These are phyloP conservation scores for Naja naja DNA, from an alignment of 2,113 vertebrate species.

Conservation along the genomic window DNA sequence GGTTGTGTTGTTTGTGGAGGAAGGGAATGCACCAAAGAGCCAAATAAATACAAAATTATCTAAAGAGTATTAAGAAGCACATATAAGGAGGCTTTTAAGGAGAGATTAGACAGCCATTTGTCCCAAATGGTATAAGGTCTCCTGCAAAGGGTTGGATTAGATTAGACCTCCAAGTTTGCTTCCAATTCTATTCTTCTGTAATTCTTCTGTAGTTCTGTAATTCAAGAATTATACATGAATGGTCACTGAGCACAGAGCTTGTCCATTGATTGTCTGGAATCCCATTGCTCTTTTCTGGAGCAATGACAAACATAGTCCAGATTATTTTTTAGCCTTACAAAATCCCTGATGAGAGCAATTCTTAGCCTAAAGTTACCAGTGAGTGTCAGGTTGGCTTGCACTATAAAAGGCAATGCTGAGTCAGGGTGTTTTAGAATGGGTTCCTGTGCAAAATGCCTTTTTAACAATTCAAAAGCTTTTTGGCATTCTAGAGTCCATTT, in stretches of 20 bases:
- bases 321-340: not conserved
- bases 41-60: not conserved
- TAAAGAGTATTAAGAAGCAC: not conserved
- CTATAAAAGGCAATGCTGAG: too few relatives aligned
- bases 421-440: too few relatives aligned
- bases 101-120: too few relatives aligned
- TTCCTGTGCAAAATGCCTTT: too few relatives aligned
- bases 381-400: not conserved
- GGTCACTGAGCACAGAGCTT: not conserved
- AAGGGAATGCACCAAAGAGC: not conserved
- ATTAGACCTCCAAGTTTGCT: too few relatives aligned
- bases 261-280: not conserved
- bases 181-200: too few relatives aligned
- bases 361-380: not conserved
- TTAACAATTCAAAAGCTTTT: too few relatives aligned
- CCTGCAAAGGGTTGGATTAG: too few relatives aligned
- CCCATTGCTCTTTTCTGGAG: not conserved
- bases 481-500: too few relatives aligned
- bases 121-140: too few relatives aligned
- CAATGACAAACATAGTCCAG: not conserved
- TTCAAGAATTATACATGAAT: not conserved
- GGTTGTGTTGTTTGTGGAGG: not conserved
- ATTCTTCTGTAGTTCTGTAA: too few relatives aligned
- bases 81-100: not conserved
- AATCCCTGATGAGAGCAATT: not conserved